Conservation (phyloP, 1,140 invertebrate species). For the Agrypnia vestita region DNA sequence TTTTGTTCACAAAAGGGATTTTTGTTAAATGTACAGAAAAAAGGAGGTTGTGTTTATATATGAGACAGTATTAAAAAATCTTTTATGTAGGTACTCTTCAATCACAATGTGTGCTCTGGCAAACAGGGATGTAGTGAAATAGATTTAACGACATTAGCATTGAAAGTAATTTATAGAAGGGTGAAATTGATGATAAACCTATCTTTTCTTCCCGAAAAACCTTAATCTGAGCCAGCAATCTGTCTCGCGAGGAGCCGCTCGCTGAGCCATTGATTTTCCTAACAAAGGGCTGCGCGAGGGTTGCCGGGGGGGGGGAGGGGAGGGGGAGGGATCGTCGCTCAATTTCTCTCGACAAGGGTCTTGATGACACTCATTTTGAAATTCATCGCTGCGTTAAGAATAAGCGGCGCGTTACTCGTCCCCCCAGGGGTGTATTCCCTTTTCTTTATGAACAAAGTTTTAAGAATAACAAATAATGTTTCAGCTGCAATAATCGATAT, state of each 20-base stretch:
- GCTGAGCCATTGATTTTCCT: slow-evolving; percentile 59
- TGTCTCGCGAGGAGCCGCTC: slow-evolving; percentile 45
- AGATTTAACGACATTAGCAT: no score
- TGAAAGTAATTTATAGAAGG: no score
- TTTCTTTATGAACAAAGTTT: no score
- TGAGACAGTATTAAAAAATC: no score
- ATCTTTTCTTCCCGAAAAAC: slow-evolving; percentile 19
- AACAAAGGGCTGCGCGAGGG: slow-evolving; percentile 54
- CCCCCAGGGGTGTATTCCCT: slow-evolving; percentile 1
- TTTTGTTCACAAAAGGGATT: no score
- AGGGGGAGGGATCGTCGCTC: slow-evolving; percentile 55
- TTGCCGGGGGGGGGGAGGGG: slow-evolving; percentile 10
- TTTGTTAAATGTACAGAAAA: no score
- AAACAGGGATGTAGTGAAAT: no score
- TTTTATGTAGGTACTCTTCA: no score
- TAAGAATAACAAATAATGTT: no score
- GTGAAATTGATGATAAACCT: slow-evolving; percentile 4
- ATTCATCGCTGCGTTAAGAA: slow-evolving; percentile 60
- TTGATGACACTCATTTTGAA: slow-evolving; percentile 62
- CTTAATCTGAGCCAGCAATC: slow-evolving; percentile 48
- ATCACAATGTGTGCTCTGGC: no score
- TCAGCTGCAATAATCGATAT: no score
- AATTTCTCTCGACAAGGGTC: slow-evolving; percentile 59
- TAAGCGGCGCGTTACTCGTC: slow-evolving; percentile 46
- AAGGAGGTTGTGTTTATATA: no score